These are phyloP conservation scores for Crematogaster levior DNA, from an alignment of 2,888 invertebrate genomes.

Conservation along the genomic window DNA sequence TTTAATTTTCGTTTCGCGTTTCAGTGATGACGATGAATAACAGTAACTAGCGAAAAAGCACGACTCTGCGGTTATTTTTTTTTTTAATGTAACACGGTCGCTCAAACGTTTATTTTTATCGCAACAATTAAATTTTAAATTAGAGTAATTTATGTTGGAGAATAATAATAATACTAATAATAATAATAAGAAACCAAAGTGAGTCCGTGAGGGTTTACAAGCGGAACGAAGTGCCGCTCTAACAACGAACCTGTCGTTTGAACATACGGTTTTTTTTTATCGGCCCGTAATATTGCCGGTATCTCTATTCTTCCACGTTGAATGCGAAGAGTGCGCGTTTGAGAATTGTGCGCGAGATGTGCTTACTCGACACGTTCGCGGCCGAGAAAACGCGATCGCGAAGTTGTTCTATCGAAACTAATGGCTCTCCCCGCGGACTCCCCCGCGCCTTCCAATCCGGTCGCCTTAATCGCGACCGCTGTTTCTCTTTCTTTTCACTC, in stretches of 20 bases:
- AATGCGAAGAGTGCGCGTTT: neutral
- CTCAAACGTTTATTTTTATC: neutral
- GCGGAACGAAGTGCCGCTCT: conserved; percentile 40
- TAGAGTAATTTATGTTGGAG: conserved; percentile 15
- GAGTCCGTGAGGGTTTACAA: conserved; percentile 26
- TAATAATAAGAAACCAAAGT: conserved; percentile 43
- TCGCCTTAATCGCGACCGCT: conserved; percentile 38
- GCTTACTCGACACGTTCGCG: conserved; percentile 20
- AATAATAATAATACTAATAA: conserved; percentile 33
- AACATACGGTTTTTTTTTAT: neutral
- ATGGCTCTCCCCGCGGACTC: conserved; percentile 1
- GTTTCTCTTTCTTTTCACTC: conserved; percentile 43
- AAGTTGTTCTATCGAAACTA: conserved; percentile 41
- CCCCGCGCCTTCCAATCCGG: neutral
- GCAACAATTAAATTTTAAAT: conserved; percentile 33
- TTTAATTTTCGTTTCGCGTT: neutral
- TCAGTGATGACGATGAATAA: neutral
- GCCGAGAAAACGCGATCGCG: conserved; percentile 44
- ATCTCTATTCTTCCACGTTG: neutral
- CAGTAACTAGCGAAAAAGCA: neutral
- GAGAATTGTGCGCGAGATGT: neutral
- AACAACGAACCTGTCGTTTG: conserved; percentile 9
- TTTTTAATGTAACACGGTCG: neutral
- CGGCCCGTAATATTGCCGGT: neutral
- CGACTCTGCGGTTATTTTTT: neutral